Percentiles rank a stretch among this genome's conserved stretches.
phyloP scores from a whole-genome alignment of 2,113 vertebrate genomes.

The Jaculus jaculus region DNA sequence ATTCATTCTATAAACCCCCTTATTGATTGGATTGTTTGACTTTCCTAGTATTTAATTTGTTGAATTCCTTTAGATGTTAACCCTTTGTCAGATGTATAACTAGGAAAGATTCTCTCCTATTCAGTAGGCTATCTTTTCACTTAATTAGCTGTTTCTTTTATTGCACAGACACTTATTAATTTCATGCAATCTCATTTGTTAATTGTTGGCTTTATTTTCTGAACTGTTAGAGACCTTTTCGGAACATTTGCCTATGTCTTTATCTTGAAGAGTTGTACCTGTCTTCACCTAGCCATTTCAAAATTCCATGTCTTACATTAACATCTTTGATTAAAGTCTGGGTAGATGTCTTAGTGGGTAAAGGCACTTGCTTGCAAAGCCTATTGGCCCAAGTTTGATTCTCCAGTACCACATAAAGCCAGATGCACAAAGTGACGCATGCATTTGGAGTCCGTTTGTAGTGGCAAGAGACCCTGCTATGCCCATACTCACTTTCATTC shows the following conservation, averaged over 20 bases:
- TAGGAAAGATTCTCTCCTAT: neutral
- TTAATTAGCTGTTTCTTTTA: neutral
- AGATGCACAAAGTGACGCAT: too few relatives aligned
- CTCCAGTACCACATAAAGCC: too few relatives aligned
- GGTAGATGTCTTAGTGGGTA: too few relatives aligned
- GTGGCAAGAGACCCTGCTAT: too few relatives aligned
- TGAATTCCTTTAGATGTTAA: neutral
- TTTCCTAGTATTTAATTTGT: neutral
- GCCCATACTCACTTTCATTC: too few relatives aligned
- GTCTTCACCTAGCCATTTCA: neutral
- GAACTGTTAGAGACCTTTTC: too few relatives aligned
- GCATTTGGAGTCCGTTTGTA: too few relatives aligned
- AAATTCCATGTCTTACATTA: neutral
- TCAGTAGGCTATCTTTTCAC: neutral
- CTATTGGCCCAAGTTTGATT: too few relatives aligned
- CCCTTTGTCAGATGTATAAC: neutral
- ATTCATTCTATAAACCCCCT: neutral
- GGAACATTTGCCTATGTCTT: neutral
- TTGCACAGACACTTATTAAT: neutral
- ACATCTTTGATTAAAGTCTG: neutral
- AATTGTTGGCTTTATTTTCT: neutral
- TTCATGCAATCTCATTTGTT: neutral
- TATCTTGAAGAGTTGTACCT: neutral
- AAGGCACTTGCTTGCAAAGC: too few relatives aligned
- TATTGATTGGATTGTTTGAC: neutral